A percentile compares a stretch with the other conserved stretches of the same genome.
These are phyloP conservation scores for Anolis carolinensis DNA, from an alignment of 2,113 vertebrate genomes.

Conservation along the genomic window DNA sequence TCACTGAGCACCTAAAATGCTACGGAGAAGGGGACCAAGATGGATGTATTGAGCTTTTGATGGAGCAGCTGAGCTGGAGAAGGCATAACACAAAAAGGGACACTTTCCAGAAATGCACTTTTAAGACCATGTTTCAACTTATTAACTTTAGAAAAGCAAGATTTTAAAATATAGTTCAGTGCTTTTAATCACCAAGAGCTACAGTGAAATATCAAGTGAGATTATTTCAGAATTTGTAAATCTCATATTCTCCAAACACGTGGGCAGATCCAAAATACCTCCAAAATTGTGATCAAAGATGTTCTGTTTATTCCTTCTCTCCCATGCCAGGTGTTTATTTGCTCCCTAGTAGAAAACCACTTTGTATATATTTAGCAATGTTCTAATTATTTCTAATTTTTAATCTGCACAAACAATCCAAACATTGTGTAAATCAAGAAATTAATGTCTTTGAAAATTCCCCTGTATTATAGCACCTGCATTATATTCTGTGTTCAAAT, in stretches of 20 bases:
- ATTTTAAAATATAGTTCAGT: not conserved
- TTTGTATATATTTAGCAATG: not conserved
- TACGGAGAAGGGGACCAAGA: too few relatives aligned
- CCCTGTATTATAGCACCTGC: slow-evolving; percentile 7
- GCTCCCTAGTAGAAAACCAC: not conserved
- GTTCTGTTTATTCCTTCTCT: not conserved
- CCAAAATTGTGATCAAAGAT: not conserved
- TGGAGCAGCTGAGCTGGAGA: not conserved
- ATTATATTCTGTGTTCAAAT: not conserved
- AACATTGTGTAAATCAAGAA: not conserved
- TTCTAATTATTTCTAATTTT: not conserved
- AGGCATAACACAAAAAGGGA: not conserved
- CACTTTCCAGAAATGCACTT: not conserved
- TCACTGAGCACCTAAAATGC: not conserved
- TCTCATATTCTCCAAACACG: not conserved
- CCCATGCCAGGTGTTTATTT: not conserved
- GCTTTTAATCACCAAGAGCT: not conserved
- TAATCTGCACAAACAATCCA: not conserved
- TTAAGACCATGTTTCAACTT: not conserved
- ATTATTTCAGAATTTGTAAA: not conserved
- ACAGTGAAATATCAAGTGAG: not conserved
- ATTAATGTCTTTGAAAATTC: slow-evolving; percentile 1
- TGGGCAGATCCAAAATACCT: not conserved
- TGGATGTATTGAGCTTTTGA: not conserved
- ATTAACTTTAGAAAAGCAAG: not conserved